Conservation (phyloP, 2,888 invertebrate species). For the Drosophila macrospina region DNA sequence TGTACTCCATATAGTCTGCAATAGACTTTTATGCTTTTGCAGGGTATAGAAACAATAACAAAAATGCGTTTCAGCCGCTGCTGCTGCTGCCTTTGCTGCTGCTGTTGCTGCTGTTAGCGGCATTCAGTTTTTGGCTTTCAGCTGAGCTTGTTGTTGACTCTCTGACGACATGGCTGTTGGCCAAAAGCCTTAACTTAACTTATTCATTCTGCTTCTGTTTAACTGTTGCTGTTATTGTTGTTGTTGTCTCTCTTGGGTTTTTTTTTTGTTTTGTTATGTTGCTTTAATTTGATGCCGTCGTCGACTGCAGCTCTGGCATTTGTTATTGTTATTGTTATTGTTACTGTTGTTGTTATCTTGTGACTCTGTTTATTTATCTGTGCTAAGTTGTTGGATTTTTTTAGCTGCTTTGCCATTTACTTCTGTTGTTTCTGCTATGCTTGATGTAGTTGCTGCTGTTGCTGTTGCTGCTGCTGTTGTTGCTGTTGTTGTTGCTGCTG, state of each 20-base stretch:
- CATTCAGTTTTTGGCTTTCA: constrained; percentile 33
- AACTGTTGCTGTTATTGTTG: constrained; percentile 41
- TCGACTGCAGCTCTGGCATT: constrained; percentile 64
- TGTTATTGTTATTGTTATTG: constrained; percentile 54
- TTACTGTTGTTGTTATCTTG: constrained; percentile 50
- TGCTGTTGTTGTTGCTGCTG: constrained; percentile 18
- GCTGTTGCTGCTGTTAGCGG: constrained; percentile 2
- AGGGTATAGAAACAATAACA: constrained; percentile 34
- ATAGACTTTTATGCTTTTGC: background rate
- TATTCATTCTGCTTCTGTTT: constrained; percentile 68
- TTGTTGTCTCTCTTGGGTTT: constrained; percentile 32
- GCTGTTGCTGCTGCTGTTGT: background rate
- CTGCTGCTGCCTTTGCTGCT: background rate
- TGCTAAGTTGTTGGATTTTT: constrained; percentile 56
- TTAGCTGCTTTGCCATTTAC: constrained; percentile 51
- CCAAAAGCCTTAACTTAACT: constrained; percentile 50
- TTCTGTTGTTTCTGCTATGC: constrained; percentile 7
- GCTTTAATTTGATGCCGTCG: constrained; percentile 53
- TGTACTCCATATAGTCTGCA: too few species aligned
- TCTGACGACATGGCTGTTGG: constrained; percentile 43
- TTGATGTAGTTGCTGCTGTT: constrained; percentile 7
- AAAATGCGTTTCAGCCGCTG: constrained; percentile 48
- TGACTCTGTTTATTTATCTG: constrained; percentile 61
- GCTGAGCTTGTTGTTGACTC: constrained; percentile 39
- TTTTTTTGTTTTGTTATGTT: constrained; percentile 31